Conservation (phyloP, 37 sponge, comb jelly and placozoan genomes). For the Corticium candelabrum region DNA sequence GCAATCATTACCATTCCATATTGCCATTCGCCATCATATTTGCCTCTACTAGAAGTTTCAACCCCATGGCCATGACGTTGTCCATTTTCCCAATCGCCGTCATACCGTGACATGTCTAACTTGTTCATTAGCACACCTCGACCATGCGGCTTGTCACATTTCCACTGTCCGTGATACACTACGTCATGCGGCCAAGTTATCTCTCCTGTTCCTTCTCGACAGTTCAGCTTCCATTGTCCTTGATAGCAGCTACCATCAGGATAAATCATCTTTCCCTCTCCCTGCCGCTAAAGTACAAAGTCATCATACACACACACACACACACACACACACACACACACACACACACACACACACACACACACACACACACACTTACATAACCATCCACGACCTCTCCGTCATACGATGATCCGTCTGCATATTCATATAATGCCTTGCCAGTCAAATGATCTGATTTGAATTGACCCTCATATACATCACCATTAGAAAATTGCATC, state of each 20-base stretch:
- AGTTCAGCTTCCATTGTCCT: slow-evolving; percentile 54
- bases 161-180: not conserved
- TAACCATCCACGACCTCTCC: slow-evolving; percentile 35
- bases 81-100: slow-evolving; percentile 29
- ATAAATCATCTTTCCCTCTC: slow-evolving; percentile 80
- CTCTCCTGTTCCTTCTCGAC: slow-evolving; percentile 19
- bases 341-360: slow-evolving; percentile 2
- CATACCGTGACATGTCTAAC: not conserved
- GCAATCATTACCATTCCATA: slow-evolving; percentile 37
- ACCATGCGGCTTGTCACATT: not conserved
- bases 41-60: slow-evolving; percentile 31
- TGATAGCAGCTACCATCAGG: slow-evolving; percentile 41
- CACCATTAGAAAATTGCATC: slow-evolving; percentile 42
- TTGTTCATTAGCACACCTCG: not conserved
- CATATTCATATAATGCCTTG: slow-evolving; percentile 66
- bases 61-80: slow-evolving; percentile 44
- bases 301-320: slow-evolving; percentile 3
- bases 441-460: slow-evolving; percentile 42
- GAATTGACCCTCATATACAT: slow-evolving; percentile 51
- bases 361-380: slow-evolving; percentile 2
- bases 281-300: slow-evolving; percentile 15
- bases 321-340: slow-evolving; percentile 5
- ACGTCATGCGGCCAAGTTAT: slow-evolving; percentile 6
- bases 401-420: slow-evolving; percentile 40
- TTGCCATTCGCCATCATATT: slow-evolving; percentile 69